Evolutionary conservation across 2,888 invertebrate genomes (phyloP).

Genomic region (Drosophila eohydei): DNA sequence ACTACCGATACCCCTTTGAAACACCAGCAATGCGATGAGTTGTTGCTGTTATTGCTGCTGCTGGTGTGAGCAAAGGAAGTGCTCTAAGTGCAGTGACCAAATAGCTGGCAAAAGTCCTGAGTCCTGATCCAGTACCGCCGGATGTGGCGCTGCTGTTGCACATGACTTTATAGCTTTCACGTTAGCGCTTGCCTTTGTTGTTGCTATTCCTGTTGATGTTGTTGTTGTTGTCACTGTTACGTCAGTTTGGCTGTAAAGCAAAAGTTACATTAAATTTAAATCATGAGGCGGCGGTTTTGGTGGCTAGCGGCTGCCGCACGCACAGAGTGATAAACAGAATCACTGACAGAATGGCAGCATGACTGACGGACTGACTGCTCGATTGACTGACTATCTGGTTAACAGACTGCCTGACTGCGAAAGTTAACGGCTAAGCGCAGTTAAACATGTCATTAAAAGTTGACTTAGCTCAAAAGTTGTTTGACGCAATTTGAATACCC

Average conservation of each 20-base stretch:
- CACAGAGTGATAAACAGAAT: slow-evolving; percentile 31
- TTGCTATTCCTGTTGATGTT: slow-evolving; percentile 14
- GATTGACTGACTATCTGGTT: slow-evolving; percentile 19
- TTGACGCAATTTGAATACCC: slow-evolving; percentile 5
- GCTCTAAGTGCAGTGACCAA: slow-evolving; percentile 76
- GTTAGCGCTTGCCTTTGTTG: slow-evolving; percentile 26
- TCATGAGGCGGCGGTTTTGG: slow-evolving; percentile 72
- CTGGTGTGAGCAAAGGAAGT: slow-evolving; percentile 58
- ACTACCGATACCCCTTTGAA: slow-evolving; percentile 25
- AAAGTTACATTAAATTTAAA: slow-evolving; percentile 75
- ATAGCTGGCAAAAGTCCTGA: slow-evolving; percentile 50
- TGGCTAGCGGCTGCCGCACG: slow-evolving; percentile 41
- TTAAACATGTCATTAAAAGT: slow-evolving; percentile 72
- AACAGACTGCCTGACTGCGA: slow-evolving; percentile 2
- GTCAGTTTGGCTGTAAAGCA: slow-evolving; percentile 64
- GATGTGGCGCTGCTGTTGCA: slow-evolving; percentile 67
- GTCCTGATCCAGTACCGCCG: slow-evolving; percentile 45
- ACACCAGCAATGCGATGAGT: slow-evolving; percentile 53
- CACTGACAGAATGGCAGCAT: slow-evolving; percentile 17
- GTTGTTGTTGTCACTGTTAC: slow-evolving; percentile 23
- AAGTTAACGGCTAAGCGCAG: slow-evolving; percentile 60
- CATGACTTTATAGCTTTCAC: slow-evolving; percentile 73
- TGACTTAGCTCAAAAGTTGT: slow-evolving; percentile 29
- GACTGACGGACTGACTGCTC: slow-evolving; percentile 16
- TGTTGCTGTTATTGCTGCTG: slow-evolving; percentile 11